Percentiles rank a stretch among this genome's conserved stretches.
Conservation (phyloP, 2,888 invertebrate species). For the Synanthedon formicaeformis region DNA sequence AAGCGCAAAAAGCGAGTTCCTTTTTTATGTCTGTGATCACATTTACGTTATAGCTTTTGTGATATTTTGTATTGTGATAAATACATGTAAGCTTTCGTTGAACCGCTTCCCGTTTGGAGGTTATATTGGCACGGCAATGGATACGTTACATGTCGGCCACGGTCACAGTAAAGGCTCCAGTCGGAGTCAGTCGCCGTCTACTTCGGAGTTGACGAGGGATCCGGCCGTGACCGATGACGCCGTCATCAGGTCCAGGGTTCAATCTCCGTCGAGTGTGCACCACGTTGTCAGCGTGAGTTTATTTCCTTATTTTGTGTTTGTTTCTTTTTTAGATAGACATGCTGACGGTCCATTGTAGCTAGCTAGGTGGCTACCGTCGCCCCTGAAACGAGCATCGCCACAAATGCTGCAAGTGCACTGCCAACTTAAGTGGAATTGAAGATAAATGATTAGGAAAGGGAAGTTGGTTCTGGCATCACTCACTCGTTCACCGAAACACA, state of each 20-base stretch:
- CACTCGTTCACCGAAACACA: no score
- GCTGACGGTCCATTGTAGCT: no score
- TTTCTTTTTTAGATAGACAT: no score
- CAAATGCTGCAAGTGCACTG: no score
- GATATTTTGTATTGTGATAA: conserved; percentile 9
- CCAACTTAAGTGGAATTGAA: no score
- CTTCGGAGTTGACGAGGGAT: conserved; percentile 56
- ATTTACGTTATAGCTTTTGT: conserved; percentile 4
- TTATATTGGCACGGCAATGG: conserved; percentile 29
- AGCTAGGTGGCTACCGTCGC: no score
- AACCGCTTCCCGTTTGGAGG: conserved; percentile 3
- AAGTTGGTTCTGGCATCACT: no score
- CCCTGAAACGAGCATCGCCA: no score
- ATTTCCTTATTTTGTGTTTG: no score
- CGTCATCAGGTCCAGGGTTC: conserved; percentile 57
- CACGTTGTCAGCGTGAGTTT: conserved; percentile 50
- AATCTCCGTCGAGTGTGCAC: conserved; percentile 53
- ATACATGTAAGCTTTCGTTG: conserved; percentile 9
- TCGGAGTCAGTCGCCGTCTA: conserved; percentile 72
- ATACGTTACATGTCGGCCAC: conserved; percentile 55
- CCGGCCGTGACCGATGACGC: conserved; percentile 52
- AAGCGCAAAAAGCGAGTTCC: conserved; percentile 6
- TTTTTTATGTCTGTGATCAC: conserved; percentile 15
- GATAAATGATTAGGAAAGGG: no score
- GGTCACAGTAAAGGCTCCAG: conserved; percentile 72